Conservation (phyloP, 2,888 invertebrate species). For the Caenorhabditis afra region DNA sequence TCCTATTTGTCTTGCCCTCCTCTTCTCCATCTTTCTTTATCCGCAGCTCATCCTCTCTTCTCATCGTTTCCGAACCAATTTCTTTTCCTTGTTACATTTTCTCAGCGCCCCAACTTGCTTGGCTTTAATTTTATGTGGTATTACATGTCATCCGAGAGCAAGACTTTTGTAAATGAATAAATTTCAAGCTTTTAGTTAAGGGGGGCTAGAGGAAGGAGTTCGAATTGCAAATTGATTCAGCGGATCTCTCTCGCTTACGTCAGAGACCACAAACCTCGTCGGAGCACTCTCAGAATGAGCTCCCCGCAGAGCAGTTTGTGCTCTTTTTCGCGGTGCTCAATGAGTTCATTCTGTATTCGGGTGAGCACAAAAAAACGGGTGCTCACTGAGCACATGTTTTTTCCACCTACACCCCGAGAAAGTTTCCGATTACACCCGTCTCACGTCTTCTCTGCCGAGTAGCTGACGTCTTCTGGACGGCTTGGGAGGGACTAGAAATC, state of each 20-base stretch:
- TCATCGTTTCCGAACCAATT: neutral
- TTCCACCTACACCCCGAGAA: no score
- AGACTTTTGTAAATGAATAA: neutral
- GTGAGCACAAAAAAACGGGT: no score
- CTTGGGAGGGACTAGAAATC: no score
- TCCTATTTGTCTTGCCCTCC: conserved; percentile 34
- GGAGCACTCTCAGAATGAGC: conserved; percentile 5
- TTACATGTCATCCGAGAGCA: neutral
- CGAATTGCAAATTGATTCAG: conserved; percentile 15
- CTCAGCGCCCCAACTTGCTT: neutral
- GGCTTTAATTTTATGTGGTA: conserved; percentile 6
- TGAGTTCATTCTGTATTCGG: neutral
- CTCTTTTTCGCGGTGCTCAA: neutral
- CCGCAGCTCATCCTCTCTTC: neutral
- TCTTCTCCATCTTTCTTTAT: conserved; percentile 70
- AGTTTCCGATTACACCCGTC: no score
- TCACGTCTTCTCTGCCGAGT: no score
- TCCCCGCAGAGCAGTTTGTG: neutral
- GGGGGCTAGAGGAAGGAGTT: conserved; percentile 1
- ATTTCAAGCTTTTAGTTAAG: neutral
- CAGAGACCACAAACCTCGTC: neutral
- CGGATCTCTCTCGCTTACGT: conserved; percentile 7
- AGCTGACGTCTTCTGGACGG: no score
- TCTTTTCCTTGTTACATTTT: neutral
- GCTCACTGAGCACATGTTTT: no score